phyloP scores from a whole-genome alignment of 2,888 invertebrate genomes.

The Agrilus biguttatus region DNA sequence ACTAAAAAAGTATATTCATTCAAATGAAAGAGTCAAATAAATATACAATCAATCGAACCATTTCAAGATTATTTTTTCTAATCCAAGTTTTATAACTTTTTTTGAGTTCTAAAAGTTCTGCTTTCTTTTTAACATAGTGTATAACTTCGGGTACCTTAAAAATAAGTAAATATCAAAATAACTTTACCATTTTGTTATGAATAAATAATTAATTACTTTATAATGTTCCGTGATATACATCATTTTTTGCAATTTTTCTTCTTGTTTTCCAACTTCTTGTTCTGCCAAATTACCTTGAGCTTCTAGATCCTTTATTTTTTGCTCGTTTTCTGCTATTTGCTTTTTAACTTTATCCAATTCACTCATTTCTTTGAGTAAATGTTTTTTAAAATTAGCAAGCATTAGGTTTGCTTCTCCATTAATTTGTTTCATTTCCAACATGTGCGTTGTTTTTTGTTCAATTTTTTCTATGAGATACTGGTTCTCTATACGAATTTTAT shows the following conservation, averaged over 20 bases:
- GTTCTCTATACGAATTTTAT: slow-evolving; percentile 47
- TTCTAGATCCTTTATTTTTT: slow-evolving; percentile 30
- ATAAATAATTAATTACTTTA: slow-evolving; percentile 18
- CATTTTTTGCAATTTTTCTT: slow-evolving; percentile 28
- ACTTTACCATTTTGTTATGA: neutral
- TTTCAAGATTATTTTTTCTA: slow-evolving; percentile 16
- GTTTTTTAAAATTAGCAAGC: slow-evolving; percentile 40
- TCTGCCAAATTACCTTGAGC: slow-evolving; percentile 29
- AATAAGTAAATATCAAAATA: slow-evolving; percentile 10
- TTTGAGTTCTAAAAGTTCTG: slow-evolving; percentile 34
- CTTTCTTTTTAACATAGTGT: slow-evolving; percentile 41
- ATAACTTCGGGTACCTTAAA: slow-evolving; percentile 37
- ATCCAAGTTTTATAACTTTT: slow-evolving; percentile 16
- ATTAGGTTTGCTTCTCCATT: slow-evolving; percentile 39
- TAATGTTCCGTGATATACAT: slow-evolving; percentile 31
- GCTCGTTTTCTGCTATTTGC: slow-evolving; percentile 30
- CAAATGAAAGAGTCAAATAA: slow-evolving; percentile 2
- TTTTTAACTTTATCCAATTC: slow-evolving; percentile 31
- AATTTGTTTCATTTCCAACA: slow-evolving; percentile 42
- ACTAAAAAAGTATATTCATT: slow-evolving; percentile 10
- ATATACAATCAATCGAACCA: neutral
- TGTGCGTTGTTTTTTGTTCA: slow-evolving; percentile 37
- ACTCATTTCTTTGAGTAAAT: slow-evolving; percentile 36
- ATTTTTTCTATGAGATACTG: slow-evolving; percentile 35
- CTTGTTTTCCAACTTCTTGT: slow-evolving; percentile 29